Base-by-base conservation (phyloP, 2,113 vertebrate species). In the Odontesthes bonariensis region DNA sequence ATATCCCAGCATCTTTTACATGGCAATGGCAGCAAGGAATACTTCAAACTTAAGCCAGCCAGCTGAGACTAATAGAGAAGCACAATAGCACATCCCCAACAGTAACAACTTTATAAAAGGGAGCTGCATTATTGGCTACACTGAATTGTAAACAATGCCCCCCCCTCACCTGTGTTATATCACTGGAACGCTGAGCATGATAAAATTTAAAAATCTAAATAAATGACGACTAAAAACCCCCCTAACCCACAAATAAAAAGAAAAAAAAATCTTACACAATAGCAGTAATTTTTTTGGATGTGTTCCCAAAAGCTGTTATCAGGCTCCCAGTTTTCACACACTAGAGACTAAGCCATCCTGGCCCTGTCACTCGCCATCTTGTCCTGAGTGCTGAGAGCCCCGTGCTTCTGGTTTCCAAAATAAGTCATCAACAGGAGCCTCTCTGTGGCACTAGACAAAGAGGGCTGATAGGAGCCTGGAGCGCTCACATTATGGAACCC, bases 331-430 rank as follows among this genome's bases (percentile, higher is more conserved):
- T 92, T 94, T 93, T 94, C 92, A 94, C 92, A 95, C 93, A 93
- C 90, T 93, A 88, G 87, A 90, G 86, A 81, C 79, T 73, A 84
- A 79, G 90, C 82, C 90, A 87, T 91, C 86, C 91, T 89, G 84
- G 80, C 84, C 89, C 89, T 64, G 86, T 94, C 93, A 94, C 92
- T 94, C 90, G 88, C 87, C 94, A 93, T 94, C 88, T 90, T 87
- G 89, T 89, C 88, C 83, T 49, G 86, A 92, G 89, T 87, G 89
- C 91, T 91, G 89, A 93, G 89, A 93, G 89, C 81, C 88, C 86
- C 35, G 54, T 88, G 90, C 88, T 91, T 92, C 87, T 90, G 83
- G 89, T 91, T 94, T 92, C 91, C 92, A 94, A 94, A 94, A 91
- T 92, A 93, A 91, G 89, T 93, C 87, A 91, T 93, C 89, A 91